These are phyloP conservation scores for Sarcophilus harrisii DNA, from an alignment of 2,797 vertebrate species.

Conservation along the genomic window DNA sequence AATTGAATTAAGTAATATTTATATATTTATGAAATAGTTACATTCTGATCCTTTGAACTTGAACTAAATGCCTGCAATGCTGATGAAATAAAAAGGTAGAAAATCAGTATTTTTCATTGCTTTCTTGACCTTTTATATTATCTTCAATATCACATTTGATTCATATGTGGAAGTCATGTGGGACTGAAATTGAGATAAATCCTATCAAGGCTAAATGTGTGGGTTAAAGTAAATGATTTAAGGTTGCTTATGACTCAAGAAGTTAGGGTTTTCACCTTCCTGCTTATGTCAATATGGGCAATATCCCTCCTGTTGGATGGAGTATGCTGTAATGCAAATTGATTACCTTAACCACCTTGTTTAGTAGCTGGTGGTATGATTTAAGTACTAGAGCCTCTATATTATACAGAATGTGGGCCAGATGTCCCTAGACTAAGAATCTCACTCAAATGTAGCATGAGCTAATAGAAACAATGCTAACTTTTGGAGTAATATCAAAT, in stretches of 20 bases:
- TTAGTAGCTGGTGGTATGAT: not conserved
- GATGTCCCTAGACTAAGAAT: not conserved
- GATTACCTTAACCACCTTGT: not conserved
- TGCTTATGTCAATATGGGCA: not conserved
- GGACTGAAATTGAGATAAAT: not conserved
- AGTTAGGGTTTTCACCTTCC: not conserved
- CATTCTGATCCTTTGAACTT: not conserved
- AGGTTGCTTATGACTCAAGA: not conserved
- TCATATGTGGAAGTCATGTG: not conserved
- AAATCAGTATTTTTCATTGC: slow-evolving; percentile 5
- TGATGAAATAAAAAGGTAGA: slow-evolving; percentile 21
- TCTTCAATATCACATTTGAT: not conserved
- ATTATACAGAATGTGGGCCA: not conserved
- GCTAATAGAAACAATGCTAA: not conserved
- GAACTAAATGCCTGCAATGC: not conserved
- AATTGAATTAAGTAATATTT: slow-evolving; percentile 18
- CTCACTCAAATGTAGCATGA: not conserved
- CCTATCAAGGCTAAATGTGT: not conserved
- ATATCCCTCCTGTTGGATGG: not conserved
- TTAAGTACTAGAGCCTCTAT: not conserved
- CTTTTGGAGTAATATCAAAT: not conserved
- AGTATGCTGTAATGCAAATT: not conserved
- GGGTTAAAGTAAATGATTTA: not conserved
- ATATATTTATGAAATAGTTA: not conserved
- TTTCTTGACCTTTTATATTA: slow-evolving; percentile 21